These are phyloP conservation scores for Heliconius nattereri DNA, from an alignment of 1,140 invertebrate species.

Conservation along the genomic window DNA sequence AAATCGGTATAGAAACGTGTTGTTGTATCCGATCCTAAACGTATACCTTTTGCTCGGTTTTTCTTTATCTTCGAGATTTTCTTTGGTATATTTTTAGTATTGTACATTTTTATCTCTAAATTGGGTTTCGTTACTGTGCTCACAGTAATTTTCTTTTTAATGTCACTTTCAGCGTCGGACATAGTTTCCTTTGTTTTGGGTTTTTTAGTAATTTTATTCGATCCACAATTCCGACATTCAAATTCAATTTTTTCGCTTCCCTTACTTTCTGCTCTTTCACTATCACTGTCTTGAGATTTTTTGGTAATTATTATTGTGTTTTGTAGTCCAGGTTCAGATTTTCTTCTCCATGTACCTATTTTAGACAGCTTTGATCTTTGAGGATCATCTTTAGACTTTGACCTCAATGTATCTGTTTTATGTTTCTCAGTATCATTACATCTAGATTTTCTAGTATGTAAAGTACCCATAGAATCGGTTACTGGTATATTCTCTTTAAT, in stretches of 20 bases:
- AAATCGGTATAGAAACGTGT: conserved; percentile 86
- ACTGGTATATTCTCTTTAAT: conserved; percentile 79
- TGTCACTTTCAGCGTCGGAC: conserved; percentile 66
- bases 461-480: conserved; percentile 57
- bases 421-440: conserved; percentile 64
- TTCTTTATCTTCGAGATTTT: conserved; percentile 85
- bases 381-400: conserved; percentile 78
- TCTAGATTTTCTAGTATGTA: conserved; percentile 65
- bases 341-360: conserved; percentile 85
- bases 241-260: conserved; percentile 74
- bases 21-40: conserved; percentile 76
- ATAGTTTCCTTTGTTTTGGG: conserved; percentile 52
- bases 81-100: conserved; percentile 85
- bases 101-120: conserved; percentile 83
- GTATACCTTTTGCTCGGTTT: conserved; percentile 80
- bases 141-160: conserved; percentile 41
- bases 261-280: conserved; percentile 57
- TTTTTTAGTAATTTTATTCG: conserved; percentile 71
- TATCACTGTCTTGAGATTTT: conserved; percentile 66
- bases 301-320: conserved; percentile 64
- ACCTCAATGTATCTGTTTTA: conserved; percentile 61
- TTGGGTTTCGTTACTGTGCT: conserved; percentile 52
- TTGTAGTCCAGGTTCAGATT: conserved; percentile 86
- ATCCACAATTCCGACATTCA: conserved; percentile 74
- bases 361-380: conserved; percentile 80